Evolutionary conservation across 1,140 invertebrate species (phyloP).

Genomic region (Kradibia gibbosae): DNA sequence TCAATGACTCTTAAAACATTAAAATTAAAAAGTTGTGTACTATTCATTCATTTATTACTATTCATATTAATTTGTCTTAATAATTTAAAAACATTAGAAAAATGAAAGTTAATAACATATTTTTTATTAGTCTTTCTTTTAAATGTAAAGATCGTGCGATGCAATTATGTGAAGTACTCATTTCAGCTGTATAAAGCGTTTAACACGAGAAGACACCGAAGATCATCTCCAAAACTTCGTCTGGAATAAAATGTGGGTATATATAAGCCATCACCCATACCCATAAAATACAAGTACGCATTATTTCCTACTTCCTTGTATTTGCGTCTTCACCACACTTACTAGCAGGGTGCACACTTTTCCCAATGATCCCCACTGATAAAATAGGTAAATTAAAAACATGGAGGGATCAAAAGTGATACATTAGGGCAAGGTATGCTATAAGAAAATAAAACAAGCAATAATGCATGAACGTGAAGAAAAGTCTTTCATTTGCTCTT

Average conservation of each 20-base stretch:
- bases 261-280: constrained; percentile 59
- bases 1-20: too few relatives aligned
- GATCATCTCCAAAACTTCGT: constrained; percentile 49
- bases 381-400: constrained; percentile 27
- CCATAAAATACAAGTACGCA: constrained; percentile 56
- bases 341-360: neutral
- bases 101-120: too few relatives aligned
- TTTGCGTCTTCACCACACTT: neutral
- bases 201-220: constrained; percentile 28
- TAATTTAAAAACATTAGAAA: too few relatives aligned
- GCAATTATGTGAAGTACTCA: neutral
- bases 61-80: too few relatives aligned
- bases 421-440: neutral
- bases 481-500: too few relatives aligned
- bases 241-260: constrained; percentile 61
- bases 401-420: neutral
- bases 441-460: neutral
- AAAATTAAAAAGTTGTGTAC: too few relatives aligned
- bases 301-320: neutral
- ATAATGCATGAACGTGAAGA: neutral
- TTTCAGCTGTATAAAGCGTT: neutral
- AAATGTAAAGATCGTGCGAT: neutral
- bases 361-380: constrained; percentile 19
- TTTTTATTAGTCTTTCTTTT: neutral
- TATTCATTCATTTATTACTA: too few relatives aligned